Conservation (phyloP, 2,797 vertebrate species). For the Urocyon cinereoargenteus region DNA sequence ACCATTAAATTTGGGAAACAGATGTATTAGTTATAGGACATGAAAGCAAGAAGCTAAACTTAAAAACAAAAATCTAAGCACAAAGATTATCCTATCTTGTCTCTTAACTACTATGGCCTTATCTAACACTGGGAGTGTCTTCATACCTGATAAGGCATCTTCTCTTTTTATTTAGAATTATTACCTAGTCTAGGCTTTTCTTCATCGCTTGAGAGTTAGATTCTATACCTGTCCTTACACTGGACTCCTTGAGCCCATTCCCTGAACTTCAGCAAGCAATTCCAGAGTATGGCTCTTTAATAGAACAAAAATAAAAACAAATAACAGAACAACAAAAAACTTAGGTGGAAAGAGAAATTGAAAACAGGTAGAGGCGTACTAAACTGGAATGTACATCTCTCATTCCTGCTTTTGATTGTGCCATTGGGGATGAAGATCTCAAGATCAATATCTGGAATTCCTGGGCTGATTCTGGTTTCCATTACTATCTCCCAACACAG, state of each 20-base stretch:
- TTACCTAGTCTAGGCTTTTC: not conserved
- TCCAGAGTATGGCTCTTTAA: not conserved
- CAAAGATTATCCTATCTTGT: not conserved
- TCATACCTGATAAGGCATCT: not conserved
- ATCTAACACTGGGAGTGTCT: not conserved
- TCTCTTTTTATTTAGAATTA: not conserved
- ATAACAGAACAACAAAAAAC: not conserved
- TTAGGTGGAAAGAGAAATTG: not conserved
- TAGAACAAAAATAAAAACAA: not conserved
- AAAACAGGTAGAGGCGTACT: not conserved
- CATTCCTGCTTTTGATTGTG: not conserved
- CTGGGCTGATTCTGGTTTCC: not conserved
- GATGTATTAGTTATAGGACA: not conserved
- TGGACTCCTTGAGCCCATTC: not conserved
- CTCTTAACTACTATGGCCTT: not conserved
- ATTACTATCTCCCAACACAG: not conserved
- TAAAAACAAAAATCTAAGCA: not conserved
- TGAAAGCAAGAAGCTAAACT: not conserved
- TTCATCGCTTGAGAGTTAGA: not conserved
- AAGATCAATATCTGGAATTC: not conserved
- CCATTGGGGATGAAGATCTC: not conserved
- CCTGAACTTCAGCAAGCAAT: not conserved
- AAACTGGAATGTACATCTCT: not conserved
- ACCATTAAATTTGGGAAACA: conserved; percentile 23
- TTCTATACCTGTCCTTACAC: not conserved